Base-by-base conservation (phyloP, 2,888 invertebrate genomes). In the Acanthococcus lagerstroemiae region DNA sequence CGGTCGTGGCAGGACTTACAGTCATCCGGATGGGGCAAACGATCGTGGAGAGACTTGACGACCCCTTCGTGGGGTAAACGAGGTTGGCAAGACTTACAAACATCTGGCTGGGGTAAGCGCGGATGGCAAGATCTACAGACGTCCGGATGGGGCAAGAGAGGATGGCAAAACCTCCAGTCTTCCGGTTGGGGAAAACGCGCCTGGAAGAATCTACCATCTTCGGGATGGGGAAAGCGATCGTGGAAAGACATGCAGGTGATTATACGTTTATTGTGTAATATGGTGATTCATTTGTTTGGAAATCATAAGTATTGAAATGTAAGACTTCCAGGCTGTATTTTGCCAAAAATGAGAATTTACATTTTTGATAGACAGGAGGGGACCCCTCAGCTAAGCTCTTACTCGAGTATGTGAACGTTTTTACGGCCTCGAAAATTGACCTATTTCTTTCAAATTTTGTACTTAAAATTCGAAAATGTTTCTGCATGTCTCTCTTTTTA, bases 181-280 rank as follows among this genome's bases (percentile, higher is more conserved):
- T 77, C 76, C 4, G 80, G 79, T 4, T 80, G 81, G 81, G 83
- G 82, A 15, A 80, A 84, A 70, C 77, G 83, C 0, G 82, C 70
- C n/a, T 83, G 82, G 83, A 79, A 79, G 69, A 81, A 80, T 72
- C 74, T 84, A 67, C 80, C 80, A 71, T 72, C 71, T 12, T 77
- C 77, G 7, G 72, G 73, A 24, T 76, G 76, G 67, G 83, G 84
- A 68, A 84, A 84, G 72, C 77, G 83, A 69, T 82, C 78, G 24
- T 83, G 83, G 83, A 79, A 81, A 71, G 80, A 80, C 69, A 73
- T 81, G 66, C 78, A n/a, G n/a, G n/a, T n/a, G n/a, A n/a, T n/a
- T n/a, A n/a, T n/a, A n/a, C n/a, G n/a, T n/a, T n/a, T n/a, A n/a
- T n/a, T n/a, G n/a, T n/a, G n/a, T n/a, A n/a, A n/a, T n/a, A n/a